These are phyloP conservation scores for Heliconius hermathena DNA, from an alignment of 1,140 invertebrate genomes.

Conservation along the genomic window DNA sequence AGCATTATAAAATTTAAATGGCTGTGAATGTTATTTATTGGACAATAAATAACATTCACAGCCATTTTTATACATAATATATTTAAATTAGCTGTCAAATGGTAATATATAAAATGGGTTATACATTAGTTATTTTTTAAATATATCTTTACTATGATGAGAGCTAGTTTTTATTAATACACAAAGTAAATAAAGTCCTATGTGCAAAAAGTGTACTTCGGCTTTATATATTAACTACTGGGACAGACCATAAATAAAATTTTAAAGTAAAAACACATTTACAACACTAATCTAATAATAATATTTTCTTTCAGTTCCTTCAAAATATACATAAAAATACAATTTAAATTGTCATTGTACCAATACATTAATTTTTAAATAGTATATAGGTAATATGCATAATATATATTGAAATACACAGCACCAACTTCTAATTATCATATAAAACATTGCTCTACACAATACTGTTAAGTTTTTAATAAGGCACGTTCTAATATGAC, in stretches of 20 bases:
- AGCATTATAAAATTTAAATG: no score
- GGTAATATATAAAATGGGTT: background rate
- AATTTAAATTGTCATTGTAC: background rate
- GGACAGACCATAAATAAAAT: background rate
- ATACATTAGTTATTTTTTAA: no score
- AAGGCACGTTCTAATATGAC: constrained; percentile 24
- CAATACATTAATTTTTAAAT: background rate
- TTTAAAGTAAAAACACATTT: background rate
- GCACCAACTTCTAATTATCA: constrained; percentile 9
- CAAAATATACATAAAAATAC: constrained; percentile 7
- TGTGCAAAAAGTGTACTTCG: background rate
- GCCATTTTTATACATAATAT: no score
- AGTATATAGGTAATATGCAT: constrained; percentile 1
- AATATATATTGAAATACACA: background rate
- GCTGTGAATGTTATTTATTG: no score
- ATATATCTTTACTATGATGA: background rate
- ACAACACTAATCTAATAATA: background rate
- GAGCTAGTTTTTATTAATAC: background rate
- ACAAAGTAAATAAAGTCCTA: background rate
- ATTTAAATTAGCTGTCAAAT: background rate
- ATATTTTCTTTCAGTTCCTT: background rate
- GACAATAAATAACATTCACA: no score
- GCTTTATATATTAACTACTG: background rate
- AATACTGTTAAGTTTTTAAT: constrained; percentile 33
- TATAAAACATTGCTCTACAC: constrained; percentile 25